Base-by-base conservation (phyloP, 2,888 invertebrate species). In the Dynastes tityus region DNA sequence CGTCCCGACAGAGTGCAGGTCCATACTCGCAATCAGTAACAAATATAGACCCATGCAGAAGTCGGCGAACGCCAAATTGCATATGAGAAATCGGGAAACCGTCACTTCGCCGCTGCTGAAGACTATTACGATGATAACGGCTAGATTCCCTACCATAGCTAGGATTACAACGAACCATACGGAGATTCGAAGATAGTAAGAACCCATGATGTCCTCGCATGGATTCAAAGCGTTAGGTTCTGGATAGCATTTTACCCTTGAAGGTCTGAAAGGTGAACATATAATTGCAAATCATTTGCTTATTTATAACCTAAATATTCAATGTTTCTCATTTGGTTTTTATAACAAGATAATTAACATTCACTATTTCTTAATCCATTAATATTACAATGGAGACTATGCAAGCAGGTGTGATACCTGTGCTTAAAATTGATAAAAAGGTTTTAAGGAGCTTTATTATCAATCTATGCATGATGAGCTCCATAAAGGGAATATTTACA, bases 171-270 rank as follows among this genome's bases (percentile, higher is more conserved):
- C 97, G 83, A 96, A 90, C 97, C 97, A 98, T 2, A 97, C 96
- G 74, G 95, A 93, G 82, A 93, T 91, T 77, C 96, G 91, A 2
- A 96, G 90, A 93, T 94, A 95, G 64, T 92, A 89, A 87, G 93
- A 94, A 32, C 96, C 96, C 94, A 97, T 96, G 78, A 97, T 95
- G 87, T 97, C 96, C 86, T 96, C 96, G 88, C 97, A 97, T 0
- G 96, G 96, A 88, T 96, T 97, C 73, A 96, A 89, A 0, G 95
- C 95, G 87, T 97, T 94, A 0, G 96, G 94, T 80, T 91, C 90
- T 0, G 96, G 96, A 55, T 90, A 91, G 86, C 96, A 96, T 84
- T 91, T 90, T 3, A 94, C 90, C 81, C 90, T 85, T n/a, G 88
- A 88, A 80, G 91, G 89, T 73, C 88, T 88, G 53, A 53, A 53